Evolutionary conservation across 2,797 vertebrate genomes (phyloP).

Genomic region (Premnoplex brunnescens): DNA sequence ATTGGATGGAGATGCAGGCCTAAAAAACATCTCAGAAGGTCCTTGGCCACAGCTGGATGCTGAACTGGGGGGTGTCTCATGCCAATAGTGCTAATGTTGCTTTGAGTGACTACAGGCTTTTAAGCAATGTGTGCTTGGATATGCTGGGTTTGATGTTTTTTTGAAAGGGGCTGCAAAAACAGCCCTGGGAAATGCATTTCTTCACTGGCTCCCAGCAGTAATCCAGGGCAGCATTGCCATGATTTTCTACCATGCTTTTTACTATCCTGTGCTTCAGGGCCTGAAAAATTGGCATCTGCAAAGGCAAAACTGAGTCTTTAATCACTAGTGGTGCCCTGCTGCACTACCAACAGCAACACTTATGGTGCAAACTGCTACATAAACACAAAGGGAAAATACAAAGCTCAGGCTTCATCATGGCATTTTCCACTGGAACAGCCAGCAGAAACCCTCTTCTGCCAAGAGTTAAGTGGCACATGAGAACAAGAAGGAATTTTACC

Average conservation of each 20-base stretch:
- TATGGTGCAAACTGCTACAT: accelerated
- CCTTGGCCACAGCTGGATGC: not conserved
- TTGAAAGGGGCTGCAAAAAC: not conserved
- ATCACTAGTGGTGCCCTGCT: accelerated
- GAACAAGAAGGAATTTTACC: not conserved
- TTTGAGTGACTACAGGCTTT: not conserved
- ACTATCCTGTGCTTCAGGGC: not conserved
- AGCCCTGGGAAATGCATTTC: not conserved
- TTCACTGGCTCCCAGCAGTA: not conserved
- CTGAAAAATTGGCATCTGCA: not conserved
- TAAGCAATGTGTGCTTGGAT: not conserved
- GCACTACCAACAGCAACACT: not conserved
- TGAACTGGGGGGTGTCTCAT: not conserved
- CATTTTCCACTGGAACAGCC: not conserved
- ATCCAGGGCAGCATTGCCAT: not conserved
- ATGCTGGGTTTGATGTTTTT: not conserved
- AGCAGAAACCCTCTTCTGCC: not conserved
- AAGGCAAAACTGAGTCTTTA: not conserved
- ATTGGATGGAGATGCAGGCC: not conserved
- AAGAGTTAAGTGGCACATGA: not conserved
- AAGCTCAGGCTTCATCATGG: not conserved
- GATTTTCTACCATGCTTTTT: not conserved
- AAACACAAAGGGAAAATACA: not conserved
- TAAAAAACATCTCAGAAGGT: not conserved
- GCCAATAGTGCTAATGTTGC: not conserved